Conservation (phyloP, 2,888 invertebrate species). For the Amphimallon solstitiale region DNA sequence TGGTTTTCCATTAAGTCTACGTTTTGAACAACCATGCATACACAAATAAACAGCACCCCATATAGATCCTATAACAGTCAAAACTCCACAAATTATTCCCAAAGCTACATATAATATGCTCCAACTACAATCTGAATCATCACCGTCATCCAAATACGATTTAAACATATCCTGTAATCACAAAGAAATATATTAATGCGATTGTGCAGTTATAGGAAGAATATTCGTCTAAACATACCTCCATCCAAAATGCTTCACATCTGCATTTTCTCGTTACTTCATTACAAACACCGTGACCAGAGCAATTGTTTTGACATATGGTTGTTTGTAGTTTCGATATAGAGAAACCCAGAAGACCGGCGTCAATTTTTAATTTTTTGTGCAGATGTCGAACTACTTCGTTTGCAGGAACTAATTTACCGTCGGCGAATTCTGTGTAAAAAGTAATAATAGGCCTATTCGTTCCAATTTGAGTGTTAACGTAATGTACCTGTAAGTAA, state of each 20-base stretch:
- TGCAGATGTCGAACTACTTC: constrained; percentile 74
- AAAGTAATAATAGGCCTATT: constrained; percentile 65
- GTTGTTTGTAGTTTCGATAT: constrained; percentile 82
- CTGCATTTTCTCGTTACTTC: constrained; percentile 83
- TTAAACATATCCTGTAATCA: constrained; percentile 55
- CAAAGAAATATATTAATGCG: constrained; percentile 15
- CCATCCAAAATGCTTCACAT: constrained; percentile 98
- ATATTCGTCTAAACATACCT: constrained; percentile 57
- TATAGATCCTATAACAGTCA: constrained; percentile 68
- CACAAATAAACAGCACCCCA: constrained; percentile 75
- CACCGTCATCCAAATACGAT: constrained; percentile 54
- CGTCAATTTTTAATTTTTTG: constrained; percentile 75
- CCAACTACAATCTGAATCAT: constrained; percentile 81
- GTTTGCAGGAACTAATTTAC: constrained; percentile 67
- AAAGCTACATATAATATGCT: constrained; percentile 92
- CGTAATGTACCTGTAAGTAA: constrained; percentile 58
- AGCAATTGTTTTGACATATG: constrained; percentile 92
- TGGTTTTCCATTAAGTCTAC: constrained; percentile 65
- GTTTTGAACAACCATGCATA: constrained; percentile 65
- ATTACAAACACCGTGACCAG: constrained; percentile 90
- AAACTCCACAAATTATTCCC: constrained; percentile 71
- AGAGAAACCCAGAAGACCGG: constrained; percentile 75
- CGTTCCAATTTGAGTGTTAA: constrained; percentile 65
- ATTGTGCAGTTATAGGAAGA: not conserved
- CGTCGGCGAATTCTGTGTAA: constrained; percentile 61